Base-by-base conservation (phyloP, 2,113 vertebrate genomes). In the Plestiodon gilberti region DNA sequence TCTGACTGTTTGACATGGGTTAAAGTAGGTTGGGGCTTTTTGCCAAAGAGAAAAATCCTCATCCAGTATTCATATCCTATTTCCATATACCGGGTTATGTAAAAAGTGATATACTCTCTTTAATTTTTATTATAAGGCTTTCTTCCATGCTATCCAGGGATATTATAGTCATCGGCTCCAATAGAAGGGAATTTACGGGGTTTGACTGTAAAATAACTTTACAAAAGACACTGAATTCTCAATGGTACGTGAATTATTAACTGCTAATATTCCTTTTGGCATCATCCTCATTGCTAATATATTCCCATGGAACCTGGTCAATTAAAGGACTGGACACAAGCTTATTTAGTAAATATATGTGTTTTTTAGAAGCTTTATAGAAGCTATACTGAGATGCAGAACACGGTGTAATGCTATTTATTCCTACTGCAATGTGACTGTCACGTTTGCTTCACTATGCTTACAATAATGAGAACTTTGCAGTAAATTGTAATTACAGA, bases 21-120 rank as follows among this genome's bases (percentile, higher is more conserved):
- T 86, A 86, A 81, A 81, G 70, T 14, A 80, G 70, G n/a, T 81
- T 48, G 81, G 85, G 30, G 85, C 57, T 81, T 86, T 65, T 86
- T 74, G 69, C 40, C 69, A 59, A 81, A 81, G 85, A 73, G 59
- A 64, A 81, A 81, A 55, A 86, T 64, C 69, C 30, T 81, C 69
- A 86, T 86, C 79, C 78, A 81, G 9, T 81, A 81, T 81, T 84
- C 82, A 84, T 76, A 76, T 76, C 18, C 73, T 64, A 76, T 76
- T 75, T 84, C 69, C 38, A 86, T 81, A 81, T 35, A 73, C 69
- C 33, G 69, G n/a, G 23, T 86, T 74, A 86, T 74, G 40, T 64
- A 86, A 81, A 65, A 81, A 86, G 57, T 81, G 69, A 74, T 74
- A 55, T 52, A 86, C 67, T 52, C 78, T 62, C 55, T 86, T 86